Evolutionary conservation across 2,888 invertebrate species (phyloP), one percentile per base, ranked within the genome.

Genomic region (Cheilosia impressa): DNA sequence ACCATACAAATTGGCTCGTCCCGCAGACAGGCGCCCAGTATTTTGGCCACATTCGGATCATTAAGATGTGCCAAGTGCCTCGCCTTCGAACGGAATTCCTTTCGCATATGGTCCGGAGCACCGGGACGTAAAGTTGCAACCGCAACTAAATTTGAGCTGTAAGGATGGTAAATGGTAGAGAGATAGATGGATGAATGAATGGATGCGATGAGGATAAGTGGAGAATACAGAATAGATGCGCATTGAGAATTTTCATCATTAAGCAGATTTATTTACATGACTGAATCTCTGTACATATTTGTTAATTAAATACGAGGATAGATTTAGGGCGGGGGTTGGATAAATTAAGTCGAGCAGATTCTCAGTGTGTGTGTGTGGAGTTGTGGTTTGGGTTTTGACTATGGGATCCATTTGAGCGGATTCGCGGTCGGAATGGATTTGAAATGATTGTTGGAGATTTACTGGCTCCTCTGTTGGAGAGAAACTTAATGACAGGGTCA

Each of bases 1-100:
- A 97, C 95, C 91, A 96, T 94, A 92, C 95, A 95, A 89, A 95
- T 94, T 66, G 96, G 96, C 90, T 96, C 95, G 87, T 95, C 94
- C 78, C 94, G 93, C 83, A 96, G 93, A 91, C 95, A 96, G 88
- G 95, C 95, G 87, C 96, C 96, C 88, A 96, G 93, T 88, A 96
- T 92, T 88, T 94, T 94, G 79, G 95, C 95, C 89, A 97, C 94
- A 92, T 96, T 96, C 63, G 94, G 93, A 93, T 95, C 96, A 90
- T 94, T 93, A 84, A 97, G 93, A 89, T 94, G 94, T 52, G 95
- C 94, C 92, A 96, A 93, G 87, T 94, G 94, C 90, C 94, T 94
- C 88, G 96, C 95, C 92, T 96, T 96, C 90, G 94, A 93, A 89
- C 94, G 94, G 91, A 96, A 96, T 89, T 96, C 96, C 89, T 94